A percentile compares a stretch with the other conserved stretches of the same genome.
phyloP scores from a whole-genome alignment of 2,113 vertebrate species.

The Piaya cayana region DNA sequence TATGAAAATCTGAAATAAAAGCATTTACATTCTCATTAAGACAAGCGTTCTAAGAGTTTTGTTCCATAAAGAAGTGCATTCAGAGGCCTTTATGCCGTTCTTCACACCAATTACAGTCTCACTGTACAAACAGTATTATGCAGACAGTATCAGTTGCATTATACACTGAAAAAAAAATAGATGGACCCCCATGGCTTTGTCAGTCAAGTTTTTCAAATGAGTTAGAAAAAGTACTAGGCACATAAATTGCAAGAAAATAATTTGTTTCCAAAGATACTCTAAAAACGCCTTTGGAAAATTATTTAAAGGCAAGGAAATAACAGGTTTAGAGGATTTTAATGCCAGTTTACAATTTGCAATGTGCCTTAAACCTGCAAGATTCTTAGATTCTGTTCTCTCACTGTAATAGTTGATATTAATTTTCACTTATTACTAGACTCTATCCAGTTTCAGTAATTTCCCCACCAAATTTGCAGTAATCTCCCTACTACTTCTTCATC shows the following conservation, averaged over 20 bases:
- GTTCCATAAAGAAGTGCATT: neutral
- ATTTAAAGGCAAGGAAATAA: constrained; percentile 4
- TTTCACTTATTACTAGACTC: constrained; percentile 10
- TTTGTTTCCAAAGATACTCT: neutral
- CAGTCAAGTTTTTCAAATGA: neutral
- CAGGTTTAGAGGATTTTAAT: neutral
- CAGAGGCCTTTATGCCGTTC: neutral
- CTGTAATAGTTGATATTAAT: neutral
- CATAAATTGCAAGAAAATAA: neutral
- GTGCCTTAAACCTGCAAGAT: neutral
- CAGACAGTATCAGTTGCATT: neutral
- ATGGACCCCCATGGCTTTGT: neutral
- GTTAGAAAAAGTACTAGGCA: neutral
- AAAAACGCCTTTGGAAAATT: neutral
- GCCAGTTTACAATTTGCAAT: neutral
- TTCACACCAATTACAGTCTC: neutral
- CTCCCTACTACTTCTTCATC: neutral
- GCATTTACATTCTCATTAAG: neutral
- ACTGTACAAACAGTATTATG: neutral
- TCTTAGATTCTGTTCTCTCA: neutral
- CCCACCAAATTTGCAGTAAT: neutral
- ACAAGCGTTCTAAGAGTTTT: neutral
- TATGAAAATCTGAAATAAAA: neutral
- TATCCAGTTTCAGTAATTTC: neutral
- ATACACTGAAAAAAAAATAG: neutral